Evolutionary conservation across 2,797 vertebrate genomes (phyloP).

Genomic region (Aratinga solstitialis): DNA sequence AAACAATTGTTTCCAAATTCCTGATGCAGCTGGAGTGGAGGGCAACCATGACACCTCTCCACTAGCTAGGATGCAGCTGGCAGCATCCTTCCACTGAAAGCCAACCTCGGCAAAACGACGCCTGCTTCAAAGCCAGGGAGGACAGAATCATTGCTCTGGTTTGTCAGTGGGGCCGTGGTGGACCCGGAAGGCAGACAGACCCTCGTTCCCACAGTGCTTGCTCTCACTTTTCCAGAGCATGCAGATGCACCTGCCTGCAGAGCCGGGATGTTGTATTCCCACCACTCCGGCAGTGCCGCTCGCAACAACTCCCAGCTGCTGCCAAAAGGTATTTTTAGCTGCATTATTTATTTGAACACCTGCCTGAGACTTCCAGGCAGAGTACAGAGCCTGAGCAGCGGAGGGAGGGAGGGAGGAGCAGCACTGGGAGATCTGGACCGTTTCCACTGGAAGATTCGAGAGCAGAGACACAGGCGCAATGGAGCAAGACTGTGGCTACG

Average conservation of each 20-base stretch:
- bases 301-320: slow-evolving; percentile 85
- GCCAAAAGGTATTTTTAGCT: slow-evolving; percentile 86
- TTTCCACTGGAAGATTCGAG: slow-evolving; percentile 46
- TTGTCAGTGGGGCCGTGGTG: neutral
- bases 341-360: slow-evolving; percentile 90
- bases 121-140: neutral
- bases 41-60: neutral
- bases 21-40: fast-evolving
- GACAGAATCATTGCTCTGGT: neutral
- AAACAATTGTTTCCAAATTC: neutral
- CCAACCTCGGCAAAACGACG: neutral
- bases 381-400: slow-evolving; percentile 18
- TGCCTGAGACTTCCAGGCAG: slow-evolving; percentile 79
- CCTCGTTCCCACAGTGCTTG: neutral
- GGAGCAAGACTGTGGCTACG: fast-evolving
- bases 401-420: neutral
- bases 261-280: slow-evolving; percentile 76
- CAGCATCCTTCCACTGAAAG: neutral
- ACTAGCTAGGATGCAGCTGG: neutral
- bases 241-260: slow-evolving; percentile 79
- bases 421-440: neutral
- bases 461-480: neutral
- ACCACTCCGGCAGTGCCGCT: slow-evolving; percentile 57
- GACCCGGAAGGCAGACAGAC: neutral
- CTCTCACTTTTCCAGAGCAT: slow-evolving; percentile 19